These are phyloP conservation scores for Phrynocephalus forsythii DNA, from an alignment of 2,797 vertebrate species.

Conservation along the genomic window DNA sequence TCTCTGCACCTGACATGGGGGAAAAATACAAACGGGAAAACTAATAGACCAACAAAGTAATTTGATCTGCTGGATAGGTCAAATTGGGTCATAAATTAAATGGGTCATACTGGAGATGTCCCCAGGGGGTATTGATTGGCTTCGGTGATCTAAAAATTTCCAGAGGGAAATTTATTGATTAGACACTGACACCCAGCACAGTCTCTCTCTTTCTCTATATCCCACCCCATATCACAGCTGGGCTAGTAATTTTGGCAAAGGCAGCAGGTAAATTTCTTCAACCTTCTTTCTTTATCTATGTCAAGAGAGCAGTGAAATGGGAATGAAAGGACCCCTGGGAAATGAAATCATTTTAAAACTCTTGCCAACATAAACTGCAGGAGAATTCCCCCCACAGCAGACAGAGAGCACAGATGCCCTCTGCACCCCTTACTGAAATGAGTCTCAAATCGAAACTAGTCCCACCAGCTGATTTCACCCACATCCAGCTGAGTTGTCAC, in stretches of 20 bases:
- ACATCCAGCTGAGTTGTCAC: background rate
- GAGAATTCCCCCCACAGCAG: no score
- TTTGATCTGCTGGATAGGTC: conserved; percentile 63
- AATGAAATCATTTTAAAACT: conserved; percentile 9
- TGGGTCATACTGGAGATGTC: conserved; percentile 74
- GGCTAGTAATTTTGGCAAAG: conserved; percentile 54
- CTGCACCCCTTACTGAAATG: background rate
- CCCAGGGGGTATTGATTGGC: conserved; percentile 86
- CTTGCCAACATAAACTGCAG: background rate
- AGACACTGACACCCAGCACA: conserved; percentile 88
- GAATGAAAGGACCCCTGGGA: no score
- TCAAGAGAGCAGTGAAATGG: conserved; percentile 51
- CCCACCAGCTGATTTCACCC: no score
- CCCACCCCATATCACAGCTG: conserved; percentile 35
- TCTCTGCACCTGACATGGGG: conserved; percentile 5
- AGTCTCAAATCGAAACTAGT: no score
- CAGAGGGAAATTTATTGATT: conserved; percentile 89
- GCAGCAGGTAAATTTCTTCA: conserved; percentile 67
- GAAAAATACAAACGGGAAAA: conserved; percentile 54
- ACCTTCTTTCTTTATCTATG: conserved; percentile 61
- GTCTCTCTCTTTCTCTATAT: conserved; percentile 62
- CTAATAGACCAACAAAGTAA: conserved; percentile 60
- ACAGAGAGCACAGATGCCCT: conserved; percentile 10
- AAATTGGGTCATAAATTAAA: conserved; percentile 91
- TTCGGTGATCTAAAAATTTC: conserved; percentile 72